These are phyloP conservation scores for Drosophila malerkotliana DNA, from an alignment of 1,140 invertebrate species.

Conservation along the genomic window DNA sequence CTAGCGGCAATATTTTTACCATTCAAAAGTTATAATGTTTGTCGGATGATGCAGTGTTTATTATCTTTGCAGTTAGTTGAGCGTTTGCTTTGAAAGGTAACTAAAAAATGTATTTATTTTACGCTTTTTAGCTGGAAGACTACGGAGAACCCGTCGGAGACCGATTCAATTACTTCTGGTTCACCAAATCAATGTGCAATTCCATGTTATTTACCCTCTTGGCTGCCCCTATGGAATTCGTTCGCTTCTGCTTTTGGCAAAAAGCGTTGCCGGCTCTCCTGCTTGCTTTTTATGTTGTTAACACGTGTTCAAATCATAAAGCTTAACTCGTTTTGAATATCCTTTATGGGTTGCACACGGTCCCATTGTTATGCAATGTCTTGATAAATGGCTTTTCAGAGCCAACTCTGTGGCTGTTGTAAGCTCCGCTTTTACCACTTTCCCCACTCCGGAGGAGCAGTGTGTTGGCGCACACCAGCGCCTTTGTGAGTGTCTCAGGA, in stretches of 20 bases:
- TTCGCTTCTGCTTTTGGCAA: constrained; percentile 11
- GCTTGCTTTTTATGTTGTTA: constrained; percentile 57
- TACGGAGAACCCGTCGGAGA: neutral
- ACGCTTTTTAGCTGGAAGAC: neutral
- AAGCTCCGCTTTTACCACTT: constrained; percentile 1
- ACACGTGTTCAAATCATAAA: constrained; percentile 65
- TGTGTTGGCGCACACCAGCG: neutral
- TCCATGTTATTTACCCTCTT: constrained; percentile 24
- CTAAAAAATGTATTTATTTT: constrained; percentile 13
- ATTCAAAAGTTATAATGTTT: constrained; percentile 46
- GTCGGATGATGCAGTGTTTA: constrained; percentile 12
- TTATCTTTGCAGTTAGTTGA: constrained; percentile 1
- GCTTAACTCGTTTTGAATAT: constrained; percentile 68
- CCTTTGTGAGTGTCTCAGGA: constrained; percentile 43
- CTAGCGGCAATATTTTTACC: constrained; percentile 33
- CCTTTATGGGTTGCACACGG: constrained; percentile 33
- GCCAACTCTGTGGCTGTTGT: constrained; percentile 22
- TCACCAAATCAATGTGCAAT: constrained; percentile 36
- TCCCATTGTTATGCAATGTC: constrained; percentile 56
- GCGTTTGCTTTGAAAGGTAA: neutral
- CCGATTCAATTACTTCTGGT: constrained; percentile 31
- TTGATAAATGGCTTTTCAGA: constrained; percentile 67
- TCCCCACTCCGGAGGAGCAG: neutral
- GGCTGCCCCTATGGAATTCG: neutral
- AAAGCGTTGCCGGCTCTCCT: neutral